A percentile compares a stretch with the other conserved stretches of the same genome.
Conservation (phyloP, 2,797 vertebrate genomes). For the Cynodonichthys magdalenae region DNA sequence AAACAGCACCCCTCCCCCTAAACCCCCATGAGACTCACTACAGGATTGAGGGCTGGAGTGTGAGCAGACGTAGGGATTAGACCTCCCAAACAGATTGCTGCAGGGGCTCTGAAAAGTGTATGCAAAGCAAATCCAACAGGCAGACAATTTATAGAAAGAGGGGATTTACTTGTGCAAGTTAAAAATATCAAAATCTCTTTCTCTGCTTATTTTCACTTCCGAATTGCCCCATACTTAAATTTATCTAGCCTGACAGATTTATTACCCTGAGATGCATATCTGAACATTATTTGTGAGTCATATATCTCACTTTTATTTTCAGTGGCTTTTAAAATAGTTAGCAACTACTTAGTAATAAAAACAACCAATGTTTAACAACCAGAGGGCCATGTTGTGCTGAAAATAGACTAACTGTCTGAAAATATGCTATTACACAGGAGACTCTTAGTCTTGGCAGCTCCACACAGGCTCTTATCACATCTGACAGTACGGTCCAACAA, state of each 20-base stretch:
- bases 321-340: conserved; percentile 1
- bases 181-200: conserved; percentile 15
- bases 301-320: neutral
- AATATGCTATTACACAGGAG: conserved; percentile 42
- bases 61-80: conserved; percentile 21
- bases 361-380: neutral
- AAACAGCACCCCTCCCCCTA: conserved; percentile 1
- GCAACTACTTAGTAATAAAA: conserved; percentile 19
- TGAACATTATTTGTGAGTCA: conserved; percentile 8
- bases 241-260: conserved; percentile 8
- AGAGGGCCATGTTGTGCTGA: conserved; percentile 14
- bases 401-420: conserved; percentile 47
- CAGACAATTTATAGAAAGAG: conserved; percentile 2
- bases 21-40: neutral
- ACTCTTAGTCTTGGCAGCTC: conserved; percentile 63
- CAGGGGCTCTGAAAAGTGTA: conserved; percentile 22
- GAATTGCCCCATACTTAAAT: conserved; percentile 16
- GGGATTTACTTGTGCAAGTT: neutral
- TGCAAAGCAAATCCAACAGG: conserved; percentile 34
- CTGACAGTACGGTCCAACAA: conserved; percentile 34
- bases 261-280: conserved; percentile 24
- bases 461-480: conserved; percentile 63
- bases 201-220: conserved; percentile 12
- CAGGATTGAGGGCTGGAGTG: conserved; percentile 9
- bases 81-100: conserved; percentile 38